phyloP scores from a whole-genome alignment of 2,113 vertebrate species.

The Apeltes quadracus region DNA sequence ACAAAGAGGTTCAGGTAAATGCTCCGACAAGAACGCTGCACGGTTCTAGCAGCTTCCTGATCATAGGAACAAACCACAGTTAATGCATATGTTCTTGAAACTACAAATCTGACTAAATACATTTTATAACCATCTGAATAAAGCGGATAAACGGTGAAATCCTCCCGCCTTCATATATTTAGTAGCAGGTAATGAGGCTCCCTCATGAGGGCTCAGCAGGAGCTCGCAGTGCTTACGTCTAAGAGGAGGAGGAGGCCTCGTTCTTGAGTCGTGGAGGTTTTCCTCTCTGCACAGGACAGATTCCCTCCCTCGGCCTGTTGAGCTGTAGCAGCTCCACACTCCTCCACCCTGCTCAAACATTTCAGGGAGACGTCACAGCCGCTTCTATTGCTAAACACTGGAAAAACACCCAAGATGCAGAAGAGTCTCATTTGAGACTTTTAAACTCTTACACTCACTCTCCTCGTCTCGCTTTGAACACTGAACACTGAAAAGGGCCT shows the following conservation, averaged over 20 bases:
- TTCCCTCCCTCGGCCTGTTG: conserved; percentile 41
- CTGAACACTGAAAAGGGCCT: not conserved
- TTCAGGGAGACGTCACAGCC: conserved; percentile 8
- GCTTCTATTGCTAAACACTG: conserved; percentile 18
- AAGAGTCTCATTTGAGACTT: conserved; percentile 8
- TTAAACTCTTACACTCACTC: not conserved
- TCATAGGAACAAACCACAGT: not conserved
- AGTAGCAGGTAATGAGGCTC: conserved; percentile 35
- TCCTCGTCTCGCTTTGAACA: not conserved
- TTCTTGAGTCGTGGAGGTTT: conserved; percentile 20
- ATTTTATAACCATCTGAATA: conserved; percentile 2
- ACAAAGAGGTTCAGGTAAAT: no score
- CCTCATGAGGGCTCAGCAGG: conserved; percentile 42
- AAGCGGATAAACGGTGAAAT: conserved; percentile 2
- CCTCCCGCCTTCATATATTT: conserved; percentile 1
- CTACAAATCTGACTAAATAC: not conserved
- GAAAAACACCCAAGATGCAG: not conserved
- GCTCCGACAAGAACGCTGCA: no score
- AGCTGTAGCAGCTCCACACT: conserved; percentile 38
- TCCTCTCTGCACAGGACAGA: conserved; percentile 28
- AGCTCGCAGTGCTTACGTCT: conserved; percentile 8
- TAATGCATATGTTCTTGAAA: not conserved
- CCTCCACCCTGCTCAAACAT: not conserved
- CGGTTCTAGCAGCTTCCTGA: not conserved
- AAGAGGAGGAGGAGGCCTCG: conserved; percentile 26